phyloP scores from a whole-genome alignment of 2,888 invertebrate species.

The Pandemis corylana region DNA sequence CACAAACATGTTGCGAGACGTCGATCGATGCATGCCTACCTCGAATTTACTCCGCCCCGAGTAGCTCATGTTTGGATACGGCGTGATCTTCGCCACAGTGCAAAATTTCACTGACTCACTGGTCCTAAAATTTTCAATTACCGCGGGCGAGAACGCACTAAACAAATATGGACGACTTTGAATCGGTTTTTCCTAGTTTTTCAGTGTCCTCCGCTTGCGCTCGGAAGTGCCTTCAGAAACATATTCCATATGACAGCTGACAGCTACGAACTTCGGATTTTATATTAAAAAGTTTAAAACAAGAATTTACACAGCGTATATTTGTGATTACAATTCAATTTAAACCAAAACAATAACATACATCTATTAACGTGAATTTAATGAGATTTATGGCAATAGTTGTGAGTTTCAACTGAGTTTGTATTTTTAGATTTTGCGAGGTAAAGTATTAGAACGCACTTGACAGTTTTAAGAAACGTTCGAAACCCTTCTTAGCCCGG shows the following conservation, averaged over 20 bases:
- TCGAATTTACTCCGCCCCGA: constrained; percentile 88
- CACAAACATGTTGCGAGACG: constrained; percentile 66
- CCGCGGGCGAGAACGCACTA: constrained; percentile 54
- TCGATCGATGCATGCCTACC: constrained; percentile 71
- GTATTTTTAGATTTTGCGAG: neutral
- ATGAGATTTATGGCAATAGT: neutral
- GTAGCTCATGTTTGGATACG: constrained; percentile 85
- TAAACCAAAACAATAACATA: neutral
- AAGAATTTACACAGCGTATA: neutral
- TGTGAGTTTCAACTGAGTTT: neutral
- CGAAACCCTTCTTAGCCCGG: neutral
- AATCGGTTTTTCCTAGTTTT: constrained; percentile 58
- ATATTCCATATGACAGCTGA: constrained; percentile 31
- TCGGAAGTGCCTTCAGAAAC: constrained; percentile 27
- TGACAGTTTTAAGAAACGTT: constrained; percentile 24
- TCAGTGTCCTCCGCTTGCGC: constrained; percentile 43
- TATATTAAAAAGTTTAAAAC: neutral
- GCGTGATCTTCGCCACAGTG: constrained; percentile 83
- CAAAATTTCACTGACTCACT: constrained; percentile 58
- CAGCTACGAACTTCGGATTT: neutral
- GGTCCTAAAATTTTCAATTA: constrained; percentile 51
- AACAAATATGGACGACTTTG: constrained; percentile 68
- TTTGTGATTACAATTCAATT: neutral
- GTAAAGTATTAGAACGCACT: constrained; percentile 13
- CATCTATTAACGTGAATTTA: neutral